Conservation (phyloP, 2,113 vertebrate species). For the Myrmecophaga tridactyla region DNA sequence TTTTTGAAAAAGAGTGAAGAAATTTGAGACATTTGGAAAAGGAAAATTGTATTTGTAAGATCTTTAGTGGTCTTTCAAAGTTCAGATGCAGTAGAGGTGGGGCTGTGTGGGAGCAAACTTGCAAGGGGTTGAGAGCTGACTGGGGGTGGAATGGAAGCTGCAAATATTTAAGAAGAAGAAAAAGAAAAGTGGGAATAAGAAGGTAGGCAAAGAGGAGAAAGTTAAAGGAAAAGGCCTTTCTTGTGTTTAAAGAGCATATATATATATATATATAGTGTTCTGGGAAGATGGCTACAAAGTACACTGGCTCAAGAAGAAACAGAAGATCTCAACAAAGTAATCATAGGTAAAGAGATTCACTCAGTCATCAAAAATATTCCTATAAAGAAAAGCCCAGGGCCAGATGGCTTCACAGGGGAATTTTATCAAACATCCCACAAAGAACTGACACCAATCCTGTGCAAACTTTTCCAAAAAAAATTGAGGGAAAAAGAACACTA, state of each 20-base stretch:
- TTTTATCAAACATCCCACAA: no score
- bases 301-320: no score
- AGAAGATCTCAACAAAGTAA: no score
- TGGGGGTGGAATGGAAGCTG: neutral
- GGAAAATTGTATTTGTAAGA: neutral
- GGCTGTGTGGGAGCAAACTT: neutral
- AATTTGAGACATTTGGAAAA: neutral
- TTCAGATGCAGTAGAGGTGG: fast-evolving
- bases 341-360: no score
- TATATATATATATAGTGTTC: no score
- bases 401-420: no score
- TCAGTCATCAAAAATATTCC: no score
- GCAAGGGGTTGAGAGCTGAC: neutral
- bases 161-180: neutral
- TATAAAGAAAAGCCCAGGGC: no score
- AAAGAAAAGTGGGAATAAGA: neutral
- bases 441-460: no score
- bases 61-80: neutral
- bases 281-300: no score
- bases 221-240: neutral
- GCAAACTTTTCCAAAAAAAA: no score
- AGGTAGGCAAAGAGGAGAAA: neutral
- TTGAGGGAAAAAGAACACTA: no score
- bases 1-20: neutral
- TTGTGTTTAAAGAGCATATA: neutral